phyloP scores from a whole-genome alignment of 2,113 vertebrate species.

The Microcebus murinus region DNA sequence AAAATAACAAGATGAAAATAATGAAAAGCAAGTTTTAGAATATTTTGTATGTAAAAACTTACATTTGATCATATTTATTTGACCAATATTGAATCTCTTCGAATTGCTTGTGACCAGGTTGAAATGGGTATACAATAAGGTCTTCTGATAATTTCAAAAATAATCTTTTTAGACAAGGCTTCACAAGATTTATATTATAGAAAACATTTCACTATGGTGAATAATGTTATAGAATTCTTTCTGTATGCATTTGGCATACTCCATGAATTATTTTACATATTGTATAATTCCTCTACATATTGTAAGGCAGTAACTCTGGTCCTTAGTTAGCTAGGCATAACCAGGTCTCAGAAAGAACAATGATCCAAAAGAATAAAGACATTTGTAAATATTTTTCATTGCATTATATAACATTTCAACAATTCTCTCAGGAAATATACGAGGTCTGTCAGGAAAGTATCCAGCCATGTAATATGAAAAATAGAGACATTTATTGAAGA shows the following conservation, averaged over 20 bases:
- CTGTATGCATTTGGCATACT: not conserved
- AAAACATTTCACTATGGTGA: not conserved
- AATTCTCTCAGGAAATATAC: not conserved
- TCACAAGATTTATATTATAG: not conserved
- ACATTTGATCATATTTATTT: not conserved
- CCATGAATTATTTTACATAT: not conserved
- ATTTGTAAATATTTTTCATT: not conserved
- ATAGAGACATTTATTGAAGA: no score
- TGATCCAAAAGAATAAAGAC: not conserved
- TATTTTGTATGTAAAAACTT: not conserved
- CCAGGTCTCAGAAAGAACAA: not conserved
- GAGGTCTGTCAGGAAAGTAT: no score
- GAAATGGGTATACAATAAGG: not conserved
- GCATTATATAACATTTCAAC: not conserved
- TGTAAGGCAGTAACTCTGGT: not conserved
- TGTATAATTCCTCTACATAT: not conserved
- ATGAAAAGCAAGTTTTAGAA: not conserved
- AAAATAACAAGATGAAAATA: not conserved
- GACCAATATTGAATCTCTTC: not conserved
- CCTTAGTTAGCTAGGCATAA: not conserved
- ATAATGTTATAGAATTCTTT: not conserved
- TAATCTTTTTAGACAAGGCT: not conserved
- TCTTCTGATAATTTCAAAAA: not conserved
- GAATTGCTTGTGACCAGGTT: no score
- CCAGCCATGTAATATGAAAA: no score